A percentile compares a stretch with the other conserved stretches of the same genome.
Conservation (phyloP, 2,797 vertebrate species). For the Sebastes matsubarae region DNA sequence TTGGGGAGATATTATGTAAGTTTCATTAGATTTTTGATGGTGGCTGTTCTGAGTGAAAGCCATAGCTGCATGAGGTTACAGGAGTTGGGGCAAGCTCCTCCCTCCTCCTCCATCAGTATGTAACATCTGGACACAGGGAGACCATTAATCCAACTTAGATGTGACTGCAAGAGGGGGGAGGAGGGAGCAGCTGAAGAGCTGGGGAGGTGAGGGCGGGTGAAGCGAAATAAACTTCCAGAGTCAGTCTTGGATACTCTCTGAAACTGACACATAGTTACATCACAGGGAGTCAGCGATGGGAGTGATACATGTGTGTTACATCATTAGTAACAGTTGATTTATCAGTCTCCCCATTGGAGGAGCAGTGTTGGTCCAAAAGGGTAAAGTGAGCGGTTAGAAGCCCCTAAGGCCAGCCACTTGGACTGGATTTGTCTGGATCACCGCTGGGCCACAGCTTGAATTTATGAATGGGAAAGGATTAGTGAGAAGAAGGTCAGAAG, state of each 20-base stretch:
- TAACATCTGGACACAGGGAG: slow-evolving; percentile 83
- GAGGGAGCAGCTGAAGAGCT: slow-evolving; percentile 28
- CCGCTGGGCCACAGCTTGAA: slow-evolving; percentile 14
- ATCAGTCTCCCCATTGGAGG: background rate
- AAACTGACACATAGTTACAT: slow-evolving; percentile 50
- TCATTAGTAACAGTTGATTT: slow-evolving; percentile 40
- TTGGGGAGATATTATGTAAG: slow-evolving; percentile 45
- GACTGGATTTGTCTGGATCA: slow-evolving; percentile 44
- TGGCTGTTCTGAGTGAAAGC: slow-evolving; percentile 42
- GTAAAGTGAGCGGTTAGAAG: background rate
- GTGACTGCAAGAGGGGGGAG: slow-evolving; percentile 44
- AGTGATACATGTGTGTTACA: slow-evolving; percentile 24
- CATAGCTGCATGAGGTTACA: slow-evolving; percentile 49
- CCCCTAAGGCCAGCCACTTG: slow-evolving; percentile 11
- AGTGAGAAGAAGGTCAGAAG: slow-evolving; percentile 32
- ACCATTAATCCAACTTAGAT: slow-evolving; percentile 77
- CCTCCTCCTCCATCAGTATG: slow-evolving; percentile 69
- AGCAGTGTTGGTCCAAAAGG: background rate
- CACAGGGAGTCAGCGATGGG: slow-evolving; percentile 24
- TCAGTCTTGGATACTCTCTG: slow-evolving; percentile 9
- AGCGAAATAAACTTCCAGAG: slow-evolving; percentile 50
- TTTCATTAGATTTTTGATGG: slow-evolving; percentile 35
- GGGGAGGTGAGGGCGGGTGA: slow-evolving; percentile 41
- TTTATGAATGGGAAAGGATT: slow-evolving; percentile 36
- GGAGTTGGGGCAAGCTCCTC: slow-evolving; percentile 61